A percentile compares a stretch with the other conserved stretches of the same genome.
phyloP scores from a whole-genome alignment of 1,140 invertebrate species.

The Drosophila quadrilineata region DNA sequence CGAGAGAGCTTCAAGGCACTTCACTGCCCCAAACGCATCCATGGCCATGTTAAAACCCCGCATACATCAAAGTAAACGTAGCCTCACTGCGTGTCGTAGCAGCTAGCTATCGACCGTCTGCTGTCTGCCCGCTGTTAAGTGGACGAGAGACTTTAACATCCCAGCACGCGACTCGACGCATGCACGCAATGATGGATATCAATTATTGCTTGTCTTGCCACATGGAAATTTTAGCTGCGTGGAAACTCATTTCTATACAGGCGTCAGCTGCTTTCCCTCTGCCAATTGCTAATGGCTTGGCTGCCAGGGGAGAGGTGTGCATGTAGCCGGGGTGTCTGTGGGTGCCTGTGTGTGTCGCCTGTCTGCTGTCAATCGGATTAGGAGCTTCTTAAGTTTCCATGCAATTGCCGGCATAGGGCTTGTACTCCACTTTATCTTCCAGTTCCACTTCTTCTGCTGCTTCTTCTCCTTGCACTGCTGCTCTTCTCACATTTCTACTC shows the following conservation, averaged over 20 bases:
- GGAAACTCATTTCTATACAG: constrained; percentile 31
- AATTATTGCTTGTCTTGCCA: constrained; percentile 24
- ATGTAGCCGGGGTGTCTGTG: neutral
- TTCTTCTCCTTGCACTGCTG: too few relatives aligned
- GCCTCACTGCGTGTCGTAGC: neutral
- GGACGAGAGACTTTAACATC: neutral
- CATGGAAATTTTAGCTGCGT: constrained; percentile 40
- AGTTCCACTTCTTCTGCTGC: too few relatives aligned
- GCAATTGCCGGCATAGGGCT: constrained; percentile 25
- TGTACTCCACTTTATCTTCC: too few relatives aligned
- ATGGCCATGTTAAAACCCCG: too few relatives aligned
- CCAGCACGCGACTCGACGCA: constrained; percentile 24
- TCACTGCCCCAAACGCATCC: neutral
- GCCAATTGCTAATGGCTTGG: too few relatives aligned
- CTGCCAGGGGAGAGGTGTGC: too few relatives aligned
- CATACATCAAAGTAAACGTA: too few relatives aligned
- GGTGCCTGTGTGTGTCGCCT: constrained; percentile 23
- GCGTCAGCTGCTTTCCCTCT: neutral
- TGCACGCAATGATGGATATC: constrained; percentile 30
- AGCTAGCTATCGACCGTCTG: neutral
- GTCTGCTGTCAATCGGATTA: constrained; percentile 51
- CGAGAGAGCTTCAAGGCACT: constrained; percentile 6
- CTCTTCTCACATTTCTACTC: too few relatives aligned
- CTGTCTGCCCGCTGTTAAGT: neutral
- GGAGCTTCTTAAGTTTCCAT: constrained; percentile 55